Conservation (phyloP, 2,888 invertebrate genomes). For the Drosophila koepferae region DNA sequence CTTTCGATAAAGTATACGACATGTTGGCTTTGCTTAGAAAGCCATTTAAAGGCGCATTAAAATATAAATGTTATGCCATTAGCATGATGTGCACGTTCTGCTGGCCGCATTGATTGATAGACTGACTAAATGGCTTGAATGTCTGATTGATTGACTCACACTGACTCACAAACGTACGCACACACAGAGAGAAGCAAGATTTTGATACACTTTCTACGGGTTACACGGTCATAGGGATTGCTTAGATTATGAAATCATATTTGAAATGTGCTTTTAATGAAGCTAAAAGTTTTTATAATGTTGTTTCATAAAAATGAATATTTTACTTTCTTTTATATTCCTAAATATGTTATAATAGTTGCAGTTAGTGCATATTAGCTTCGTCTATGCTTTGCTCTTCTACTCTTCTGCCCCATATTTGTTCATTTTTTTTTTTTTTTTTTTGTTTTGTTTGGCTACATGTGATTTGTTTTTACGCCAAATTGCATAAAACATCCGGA, state of each 20-base stretch:
- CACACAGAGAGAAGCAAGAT: conserved; percentile 22
- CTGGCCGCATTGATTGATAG: conserved; percentile 67
- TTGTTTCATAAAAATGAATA: background rate
- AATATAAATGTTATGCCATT: conserved; percentile 68
- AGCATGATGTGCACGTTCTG: conserved; percentile 67
- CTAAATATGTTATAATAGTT: background rate
- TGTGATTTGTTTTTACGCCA: conserved; percentile 72
- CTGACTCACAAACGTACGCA: conserved; percentile 43
- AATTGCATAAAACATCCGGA: conserved; percentile 67
- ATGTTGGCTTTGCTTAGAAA: conserved; percentile 16
- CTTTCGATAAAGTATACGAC: conserved; percentile 31
- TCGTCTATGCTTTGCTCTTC: background rate
- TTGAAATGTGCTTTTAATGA: background rate
- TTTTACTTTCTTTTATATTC: too few species aligned
- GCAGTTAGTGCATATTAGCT: background rate
- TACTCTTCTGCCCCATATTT: background rate
- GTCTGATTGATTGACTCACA: conserved; percentile 74
- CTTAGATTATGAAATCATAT: background rate
- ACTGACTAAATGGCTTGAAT: conserved; percentile 78
- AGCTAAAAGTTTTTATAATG: background rate
- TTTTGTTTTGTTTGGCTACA: conserved; percentile 39
- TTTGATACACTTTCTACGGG: conserved; percentile 9
- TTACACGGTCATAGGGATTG: background rate
- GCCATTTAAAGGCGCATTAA: conserved; percentile 53
- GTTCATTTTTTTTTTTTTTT: conserved; percentile 8